These are phyloP conservation scores for Paradoxurus hermaphroditus DNA, from an alignment of 2,113 vertebrate genomes.

Conservation along the genomic window DNA sequence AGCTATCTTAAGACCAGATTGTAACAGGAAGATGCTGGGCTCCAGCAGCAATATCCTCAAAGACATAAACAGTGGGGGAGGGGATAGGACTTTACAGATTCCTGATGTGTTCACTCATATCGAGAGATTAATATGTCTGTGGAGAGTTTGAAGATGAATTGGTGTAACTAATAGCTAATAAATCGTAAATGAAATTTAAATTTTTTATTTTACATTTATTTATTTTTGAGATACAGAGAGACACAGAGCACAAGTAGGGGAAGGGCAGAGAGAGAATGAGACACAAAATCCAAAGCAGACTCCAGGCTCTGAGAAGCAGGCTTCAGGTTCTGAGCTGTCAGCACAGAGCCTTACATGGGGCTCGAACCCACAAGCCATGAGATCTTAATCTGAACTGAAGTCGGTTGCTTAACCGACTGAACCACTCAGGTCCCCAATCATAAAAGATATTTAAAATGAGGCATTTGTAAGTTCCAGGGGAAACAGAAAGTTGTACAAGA, in stretches of 20 bases:
- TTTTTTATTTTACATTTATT: too few species aligned
- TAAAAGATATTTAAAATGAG: constrained; percentile 12
- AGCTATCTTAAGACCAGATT: background rate
- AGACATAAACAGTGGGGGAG: background rate
- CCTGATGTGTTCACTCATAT: background rate
- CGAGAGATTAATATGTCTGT: background rate
- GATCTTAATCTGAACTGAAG: too few species aligned
- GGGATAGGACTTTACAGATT: background rate
- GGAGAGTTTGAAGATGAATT: background rate
- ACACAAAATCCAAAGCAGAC: too few species aligned
- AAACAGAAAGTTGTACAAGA: background rate
- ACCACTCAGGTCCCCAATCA: background rate
- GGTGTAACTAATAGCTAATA: background rate
- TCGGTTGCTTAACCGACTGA: too few species aligned
- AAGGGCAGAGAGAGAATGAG: too few species aligned
- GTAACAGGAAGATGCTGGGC: background rate
- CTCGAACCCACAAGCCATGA: too few species aligned
- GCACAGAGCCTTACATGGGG: too few species aligned
- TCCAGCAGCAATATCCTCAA: background rate
- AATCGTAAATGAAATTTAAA: background rate
- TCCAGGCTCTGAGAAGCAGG: too few species aligned
- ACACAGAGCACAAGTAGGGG: too few species aligned
- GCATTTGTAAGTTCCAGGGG: background rate
- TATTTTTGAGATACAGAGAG: too few species aligned
- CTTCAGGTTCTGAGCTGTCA: too few species aligned